Conservation (phyloP, 2,113 vertebrate species). For the Indicator indicator region DNA sequence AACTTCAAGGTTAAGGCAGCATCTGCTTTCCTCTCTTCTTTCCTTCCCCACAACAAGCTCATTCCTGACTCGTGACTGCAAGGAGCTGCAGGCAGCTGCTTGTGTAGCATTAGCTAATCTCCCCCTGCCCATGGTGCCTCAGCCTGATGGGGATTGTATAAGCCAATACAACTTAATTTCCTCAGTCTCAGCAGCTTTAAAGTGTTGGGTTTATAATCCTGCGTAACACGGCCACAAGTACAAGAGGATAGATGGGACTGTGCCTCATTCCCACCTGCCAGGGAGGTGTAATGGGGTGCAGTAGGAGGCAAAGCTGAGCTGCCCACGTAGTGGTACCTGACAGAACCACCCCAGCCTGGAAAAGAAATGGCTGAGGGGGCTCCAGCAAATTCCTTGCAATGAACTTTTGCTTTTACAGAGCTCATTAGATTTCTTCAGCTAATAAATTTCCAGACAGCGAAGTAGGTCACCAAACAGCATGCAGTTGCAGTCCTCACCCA, state of each 20-base stretch:
- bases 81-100: neutral
- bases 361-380: neutral
- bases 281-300: neutral
- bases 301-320: neutral
- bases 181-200: neutral
- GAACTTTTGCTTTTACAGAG: neutral
- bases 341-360: neutral
- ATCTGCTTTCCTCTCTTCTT: neutral
- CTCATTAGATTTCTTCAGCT: neutral
- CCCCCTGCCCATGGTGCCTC: neutral
- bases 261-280: neutral
- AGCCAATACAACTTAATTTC: neutral
- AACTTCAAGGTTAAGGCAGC: neutral
- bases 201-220: neutral
- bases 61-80: neutral
- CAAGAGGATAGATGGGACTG: neutral
- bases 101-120: neutral
- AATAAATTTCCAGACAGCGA: slow-evolving; percentile 24
- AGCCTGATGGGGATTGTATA: accelerated
- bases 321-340: neutral
- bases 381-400: neutral
- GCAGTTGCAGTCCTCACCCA: slow-evolving; percentile 39
- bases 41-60: neutral
- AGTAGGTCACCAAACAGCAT: slow-evolving; percentile 74
- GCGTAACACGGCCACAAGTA: accelerated